phyloP scores from a whole-genome alignment of 1,140 invertebrate genomes.

The Pachypsylla venusta region DNA sequence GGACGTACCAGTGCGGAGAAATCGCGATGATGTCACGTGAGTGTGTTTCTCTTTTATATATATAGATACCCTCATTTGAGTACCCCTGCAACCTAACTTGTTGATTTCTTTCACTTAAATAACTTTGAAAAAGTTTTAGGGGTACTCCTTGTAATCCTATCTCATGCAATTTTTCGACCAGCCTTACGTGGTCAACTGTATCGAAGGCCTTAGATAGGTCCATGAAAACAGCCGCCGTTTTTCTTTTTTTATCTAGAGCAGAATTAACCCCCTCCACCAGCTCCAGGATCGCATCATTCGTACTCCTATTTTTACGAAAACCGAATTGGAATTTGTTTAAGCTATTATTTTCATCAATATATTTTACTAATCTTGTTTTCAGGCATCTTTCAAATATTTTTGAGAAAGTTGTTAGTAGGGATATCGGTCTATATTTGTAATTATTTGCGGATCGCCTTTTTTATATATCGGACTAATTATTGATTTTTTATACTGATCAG shows the following conservation, averaged over 20 bases:
- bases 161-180: neutral
- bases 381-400: neutral
- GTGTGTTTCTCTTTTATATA: no score
- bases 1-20: no score
- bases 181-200: neutral
- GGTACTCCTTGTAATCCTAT: neutral
- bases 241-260: neutral
- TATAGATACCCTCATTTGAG: no score
- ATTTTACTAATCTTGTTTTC: neutral
- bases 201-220: conserved; percentile 5
- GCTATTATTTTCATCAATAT: neutral
- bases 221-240: neutral
- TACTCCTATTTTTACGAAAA: conserved; percentile 3
- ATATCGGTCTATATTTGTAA: neutral
- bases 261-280: neutral
- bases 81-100: neutral
- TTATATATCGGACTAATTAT: neutral
- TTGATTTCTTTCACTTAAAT: neutral
- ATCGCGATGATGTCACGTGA: no score
- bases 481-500: neutral
- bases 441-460: neutral
- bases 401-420: neutral
- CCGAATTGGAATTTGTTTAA: neutral
- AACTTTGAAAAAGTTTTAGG: neutral
- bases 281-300: neutral